Conservation (phyloP, 2,888 invertebrate genomes). For the Clunio marinus region DNA sequence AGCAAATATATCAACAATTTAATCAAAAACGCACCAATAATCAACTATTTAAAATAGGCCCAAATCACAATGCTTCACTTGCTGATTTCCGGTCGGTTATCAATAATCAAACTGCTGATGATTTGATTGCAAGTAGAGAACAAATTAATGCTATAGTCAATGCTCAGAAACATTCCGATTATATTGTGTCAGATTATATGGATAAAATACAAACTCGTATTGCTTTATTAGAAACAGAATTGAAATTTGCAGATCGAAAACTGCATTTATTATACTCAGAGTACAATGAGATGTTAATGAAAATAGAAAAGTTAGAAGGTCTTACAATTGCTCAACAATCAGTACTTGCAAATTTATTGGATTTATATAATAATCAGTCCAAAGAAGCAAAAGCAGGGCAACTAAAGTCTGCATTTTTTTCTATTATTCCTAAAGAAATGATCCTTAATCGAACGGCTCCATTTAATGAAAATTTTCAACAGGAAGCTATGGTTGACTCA, state of each 20-base stretch:
- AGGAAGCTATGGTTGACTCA: constrained; percentile 31
- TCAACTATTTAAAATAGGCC: constrained; percentile 21
- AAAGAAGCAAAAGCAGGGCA: constrained; percentile 51
- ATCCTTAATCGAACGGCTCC: not conserved
- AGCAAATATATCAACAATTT: constrained; percentile 36
- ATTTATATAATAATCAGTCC: constrained; percentile 61
- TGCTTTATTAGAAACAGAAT: constrained; percentile 82
- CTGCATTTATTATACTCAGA: constrained; percentile 85
- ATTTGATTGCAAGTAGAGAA: constrained; percentile 26
- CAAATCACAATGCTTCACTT: constrained; percentile 22
- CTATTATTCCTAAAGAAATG: constrained; percentile 43
- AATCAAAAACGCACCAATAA: constrained; percentile 17
- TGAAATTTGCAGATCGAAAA: constrained; percentile 89
- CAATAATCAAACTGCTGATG: constrained; percentile 1
- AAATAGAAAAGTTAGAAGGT: constrained; percentile 81
- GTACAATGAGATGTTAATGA: constrained; percentile 91
- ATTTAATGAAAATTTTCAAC: constrained; percentile 5
- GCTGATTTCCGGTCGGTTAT: constrained; percentile 30
- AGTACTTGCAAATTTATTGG: constrained; percentile 81
- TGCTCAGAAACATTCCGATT: constrained; percentile 55
- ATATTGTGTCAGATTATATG: constrained; percentile 86
- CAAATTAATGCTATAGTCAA: constrained; percentile 35
- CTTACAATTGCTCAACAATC: constrained; percentile 85
- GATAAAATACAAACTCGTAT: constrained; percentile 81
- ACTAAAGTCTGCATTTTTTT: constrained; percentile 43